Base-by-base conservation (phyloP, 2,797 vertebrate species). In the Pangasius krempfi region DNA sequence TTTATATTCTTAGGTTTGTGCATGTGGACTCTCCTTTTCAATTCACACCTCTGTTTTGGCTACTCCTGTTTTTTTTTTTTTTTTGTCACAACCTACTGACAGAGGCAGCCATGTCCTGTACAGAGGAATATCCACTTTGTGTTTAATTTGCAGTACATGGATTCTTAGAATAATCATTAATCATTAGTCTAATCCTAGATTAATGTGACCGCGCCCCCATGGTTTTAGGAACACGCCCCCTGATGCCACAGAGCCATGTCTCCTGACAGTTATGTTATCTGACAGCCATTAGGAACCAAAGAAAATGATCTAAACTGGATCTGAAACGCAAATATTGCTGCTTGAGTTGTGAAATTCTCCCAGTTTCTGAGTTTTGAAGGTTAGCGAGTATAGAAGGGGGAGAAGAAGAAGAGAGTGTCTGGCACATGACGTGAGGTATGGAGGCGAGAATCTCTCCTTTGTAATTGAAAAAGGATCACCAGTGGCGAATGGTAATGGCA, bases 401-500 rank as follows among this genome's bases (percentile, higher is more conserved):
- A 37, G 73, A 76, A 76, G 52, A 7, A 27, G 5, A n/a, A 47
- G 6, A 44, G 50, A 33, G 75, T 47, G 25, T 33, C 27, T 30
- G 87, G 44, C 16, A 27, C 73, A 40, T 44, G 50, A 75, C 54
- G 52, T 82, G n/a, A 64, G 20, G n/a, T 9, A 9, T 12, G 10
- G 58, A 40, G 44, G 44, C 3, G 47, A 66, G 78, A 56, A 86
- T 16, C 54, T 50, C 52, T 50, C 10, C 5, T 50, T n/a, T 47
- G n/a, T 62, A 81, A 52, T 64, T 86, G n/a, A 81, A 52, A 52
- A 70, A 76, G 30, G 2, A 87, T 86, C 58, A 30, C 40, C 25
- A 80, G 73, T 64, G 60, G 47, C 84, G 50, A 72, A 68, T 4
- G 20, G 78, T 79, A 70, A 83, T 16, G 58, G 54, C 52, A 86